Evolutionary conservation across 2,888 invertebrate genomes (phyloP).

Genomic region (Vannuccia rotundouncinata): DNA sequence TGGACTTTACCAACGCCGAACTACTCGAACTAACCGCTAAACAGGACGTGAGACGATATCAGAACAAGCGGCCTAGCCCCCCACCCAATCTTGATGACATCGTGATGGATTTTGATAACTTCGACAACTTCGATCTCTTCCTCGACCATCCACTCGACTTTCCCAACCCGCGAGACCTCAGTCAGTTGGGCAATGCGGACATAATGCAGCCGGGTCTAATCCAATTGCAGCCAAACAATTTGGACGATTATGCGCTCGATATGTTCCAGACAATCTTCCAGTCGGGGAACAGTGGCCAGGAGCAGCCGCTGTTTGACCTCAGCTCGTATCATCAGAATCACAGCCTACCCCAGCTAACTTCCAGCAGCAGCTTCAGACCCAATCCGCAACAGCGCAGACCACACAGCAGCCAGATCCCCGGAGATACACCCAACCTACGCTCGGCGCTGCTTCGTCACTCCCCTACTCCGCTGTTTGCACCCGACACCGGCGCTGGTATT

Average conservation of each 20-base stretch:
- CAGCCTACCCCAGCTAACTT: not conserved
- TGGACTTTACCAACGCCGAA: slow-evolving; percentile 2
- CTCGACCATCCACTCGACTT: slow-evolving; percentile 34
- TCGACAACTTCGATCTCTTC: slow-evolving; percentile 35
- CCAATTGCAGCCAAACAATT: slow-evolving; percentile 80
- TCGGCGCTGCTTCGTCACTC: not conserved
- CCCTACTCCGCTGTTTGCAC: not conserved
- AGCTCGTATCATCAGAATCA: not conserved
- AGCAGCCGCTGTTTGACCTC: not conserved
- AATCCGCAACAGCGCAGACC: too few species aligned
- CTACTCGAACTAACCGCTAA: not conserved
- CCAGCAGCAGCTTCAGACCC: not conserved
- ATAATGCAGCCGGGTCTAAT: slow-evolving; percentile 96
- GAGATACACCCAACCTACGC: not conserved
- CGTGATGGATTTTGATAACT: slow-evolving; percentile 34
- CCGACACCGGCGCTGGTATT: too few species aligned
- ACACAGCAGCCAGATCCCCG: too few species aligned
- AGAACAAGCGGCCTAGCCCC: slow-evolving; percentile 1
- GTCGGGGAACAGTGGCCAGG: not conserved
- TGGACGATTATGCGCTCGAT: slow-evolving; percentile 61
- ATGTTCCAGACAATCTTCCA: slow-evolving; percentile 42
- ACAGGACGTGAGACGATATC: slow-evolving; percentile 14
- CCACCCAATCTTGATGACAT: slow-evolving; percentile 31
- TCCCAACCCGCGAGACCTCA: slow-evolving; percentile 32
- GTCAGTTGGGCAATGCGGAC: slow-evolving; percentile 63